Conservation (phyloP, 1,140 invertebrate species). For the Megathymus violae region DNA sequence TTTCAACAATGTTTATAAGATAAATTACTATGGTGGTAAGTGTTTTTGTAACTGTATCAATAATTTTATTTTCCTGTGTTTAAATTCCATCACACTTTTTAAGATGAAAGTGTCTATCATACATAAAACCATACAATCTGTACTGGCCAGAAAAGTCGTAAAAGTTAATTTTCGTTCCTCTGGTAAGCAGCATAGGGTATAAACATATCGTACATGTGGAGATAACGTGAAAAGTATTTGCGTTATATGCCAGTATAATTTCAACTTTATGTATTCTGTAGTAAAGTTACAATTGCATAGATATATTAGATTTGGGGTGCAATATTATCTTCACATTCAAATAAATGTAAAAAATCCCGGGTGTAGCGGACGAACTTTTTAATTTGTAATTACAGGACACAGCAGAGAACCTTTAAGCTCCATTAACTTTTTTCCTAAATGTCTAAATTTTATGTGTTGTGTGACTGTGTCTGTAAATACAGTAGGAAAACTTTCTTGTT, state of each 20-base stretch:
- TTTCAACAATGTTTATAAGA: too few relatives aligned
- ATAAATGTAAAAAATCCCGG: slow-evolving; percentile 80
- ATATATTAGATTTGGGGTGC: slow-evolving; percentile 62
- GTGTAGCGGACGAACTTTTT: slow-evolving; percentile 78
- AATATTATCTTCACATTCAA: slow-evolving; percentile 78
- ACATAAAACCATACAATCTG: slow-evolving; percentile 25
- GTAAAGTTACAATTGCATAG: slow-evolving; percentile 43
- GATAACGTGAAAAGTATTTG: slow-evolving; percentile 77
- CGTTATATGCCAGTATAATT: slow-evolving; percentile 38
- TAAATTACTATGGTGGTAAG: too few relatives aligned
- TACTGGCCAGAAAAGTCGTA: slow-evolving; percentile 44
- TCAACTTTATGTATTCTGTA: slow-evolving; percentile 41
- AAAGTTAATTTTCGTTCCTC: slow-evolving; percentile 67
- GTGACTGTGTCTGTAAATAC: too few relatives aligned
- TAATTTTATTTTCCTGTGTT: slow-evolving; percentile 12
- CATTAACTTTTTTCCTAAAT: slow-evolving; percentile 80
- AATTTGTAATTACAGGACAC: slow-evolving; percentile 82
- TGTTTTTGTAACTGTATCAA: too few relatives aligned
- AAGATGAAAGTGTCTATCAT: background rate
- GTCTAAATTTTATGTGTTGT: slow-evolving; percentile 54
- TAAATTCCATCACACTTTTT: too few relatives aligned
- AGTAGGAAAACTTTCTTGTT: too few relatives aligned
- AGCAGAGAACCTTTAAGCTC: slow-evolving; percentile 77
- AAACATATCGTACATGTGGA: slow-evolving; percentile 66
- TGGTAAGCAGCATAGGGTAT: slow-evolving; percentile 60